These are phyloP conservation scores for Promerops cafer DNA, from an alignment of 2,113 vertebrate genomes.

Conservation along the genomic window DNA sequence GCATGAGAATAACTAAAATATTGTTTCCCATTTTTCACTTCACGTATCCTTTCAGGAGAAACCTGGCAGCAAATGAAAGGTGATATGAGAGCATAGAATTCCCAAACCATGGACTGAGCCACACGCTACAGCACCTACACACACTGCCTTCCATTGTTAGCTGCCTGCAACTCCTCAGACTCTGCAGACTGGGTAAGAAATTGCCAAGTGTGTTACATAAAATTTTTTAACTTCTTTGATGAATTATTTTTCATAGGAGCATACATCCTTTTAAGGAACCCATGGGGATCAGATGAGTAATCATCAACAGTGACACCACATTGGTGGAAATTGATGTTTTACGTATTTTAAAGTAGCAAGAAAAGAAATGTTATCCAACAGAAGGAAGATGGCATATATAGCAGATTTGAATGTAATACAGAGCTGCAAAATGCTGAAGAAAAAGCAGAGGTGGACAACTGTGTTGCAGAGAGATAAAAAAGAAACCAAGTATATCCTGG, in stretches of 20 bases:
- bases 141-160: background rate
- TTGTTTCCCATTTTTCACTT: background rate
- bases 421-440: background rate
- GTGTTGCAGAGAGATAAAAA: background rate
- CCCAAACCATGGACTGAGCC: background rate
- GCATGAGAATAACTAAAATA: background rate
- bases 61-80: background rate
- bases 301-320: background rate
- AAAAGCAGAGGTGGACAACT: background rate
- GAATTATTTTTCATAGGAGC: background rate
- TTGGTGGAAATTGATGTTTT: background rate
- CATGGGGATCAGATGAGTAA: background rate
- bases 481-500: background rate
- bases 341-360: background rate
- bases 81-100: background rate
- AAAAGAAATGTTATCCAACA: background rate
- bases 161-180: background rate
- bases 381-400: background rate
- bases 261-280: background rate
- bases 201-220: background rate
- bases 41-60: background rate
- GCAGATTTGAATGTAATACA: background rate
- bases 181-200: background rate
- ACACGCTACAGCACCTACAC: background rate
- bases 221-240: background rate